Percentiles rank a stretch among this genome's conserved stretches.
phyloP scores from a whole-genome alignment of 1,140 invertebrate species.

The Listronotus bonariensis region DNA sequence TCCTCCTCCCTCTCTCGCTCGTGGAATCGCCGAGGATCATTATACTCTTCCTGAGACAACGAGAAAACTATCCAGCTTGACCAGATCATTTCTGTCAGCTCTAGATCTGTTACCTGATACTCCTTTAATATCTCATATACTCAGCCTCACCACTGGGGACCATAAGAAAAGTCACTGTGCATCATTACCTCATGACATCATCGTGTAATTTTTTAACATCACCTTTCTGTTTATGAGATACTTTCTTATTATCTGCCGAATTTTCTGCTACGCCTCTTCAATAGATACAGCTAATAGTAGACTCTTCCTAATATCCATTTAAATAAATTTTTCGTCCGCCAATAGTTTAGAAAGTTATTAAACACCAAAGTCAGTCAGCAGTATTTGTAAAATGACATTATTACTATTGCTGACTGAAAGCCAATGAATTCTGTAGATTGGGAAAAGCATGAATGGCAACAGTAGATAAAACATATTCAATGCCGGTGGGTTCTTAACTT shows the following conservation, averaged over 20 bases:
- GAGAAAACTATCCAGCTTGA: constrained; percentile 69
- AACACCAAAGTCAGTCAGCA: constrained; percentile 61
- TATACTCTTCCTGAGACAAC: no score
- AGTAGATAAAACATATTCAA: constrained; percentile 78
- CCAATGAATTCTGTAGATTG: constrained; percentile 56
- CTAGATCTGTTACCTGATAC: constrained; percentile 58
- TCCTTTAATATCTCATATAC: constrained; percentile 67
- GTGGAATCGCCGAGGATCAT: no score
- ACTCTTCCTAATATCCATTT: constrained; percentile 25
- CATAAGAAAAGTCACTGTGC: constrained; percentile 60
- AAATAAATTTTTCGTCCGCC: no score
- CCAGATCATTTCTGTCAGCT: constrained; percentile 67
- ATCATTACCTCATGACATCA: not conserved
- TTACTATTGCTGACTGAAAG: constrained; percentile 71
- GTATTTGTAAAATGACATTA: constrained; percentile 76
- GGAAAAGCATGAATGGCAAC: constrained; percentile 79
- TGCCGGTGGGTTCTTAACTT: constrained; percentile 72
- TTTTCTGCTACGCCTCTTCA: constrained; percentile 3
- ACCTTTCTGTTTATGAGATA: not conserved
- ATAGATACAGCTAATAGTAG: not conserved
- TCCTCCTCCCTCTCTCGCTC: constrained; percentile 13
- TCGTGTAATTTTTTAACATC: not conserved
- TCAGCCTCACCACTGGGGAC: constrained; percentile 66
- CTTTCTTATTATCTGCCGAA: not conserved
- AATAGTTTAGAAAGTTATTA: no score